Base-by-base conservation (phyloP, 30 jellyfish, hydroid and myxozoan genomes). In the Rhopilema esculentum region DNA sequence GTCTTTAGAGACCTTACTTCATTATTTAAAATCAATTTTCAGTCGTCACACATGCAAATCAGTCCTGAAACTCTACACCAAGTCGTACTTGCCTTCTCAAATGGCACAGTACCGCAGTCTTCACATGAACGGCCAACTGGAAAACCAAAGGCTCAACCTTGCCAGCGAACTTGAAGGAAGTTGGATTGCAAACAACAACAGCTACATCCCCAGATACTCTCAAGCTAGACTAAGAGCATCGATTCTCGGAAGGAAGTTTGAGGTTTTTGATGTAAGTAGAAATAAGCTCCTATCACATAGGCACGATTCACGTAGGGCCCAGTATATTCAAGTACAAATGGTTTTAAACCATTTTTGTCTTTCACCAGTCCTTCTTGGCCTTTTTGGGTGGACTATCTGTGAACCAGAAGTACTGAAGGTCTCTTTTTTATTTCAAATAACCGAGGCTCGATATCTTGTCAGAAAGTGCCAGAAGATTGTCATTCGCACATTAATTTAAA, bases 31-130 rank as follows among this genome's bases (percentile, higher is more conserved):
- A 40, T 75, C 23, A 1, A n/a, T 12, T 77, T 66, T 12, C 79
- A 83, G 92, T 29, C 92, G 92, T 66, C 77, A 83, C 79, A 62
- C 85, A 4, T 83, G 92, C 92, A 83, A 83, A 57, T 49, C 85
- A 4, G 92, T 83, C 25, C 28, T 83, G 51, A 69, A 69, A 24
- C 65, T 83, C 15, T 83, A 83, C 85, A 28, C 67, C 2, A 67
- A 68, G 66, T 69, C 69, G 40, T 83, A 69, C 85, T 27, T 83
- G 86, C 92, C 92, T 68, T 83, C 92, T 6, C 33, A 21, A 51
- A 66, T 81, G 91, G 31, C 92, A 16, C 71, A 23, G 79, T 83
- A 69, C 85, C 68, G 92, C 68, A 83, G 92, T 27, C 85, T 32
- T 19, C 85, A 69, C 74, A 9, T 49, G 25, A 62, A 57, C 1